Evolutionary conservation across 1,140 invertebrate genomes (phyloP), one percentile per base, ranked within the genome.

Genomic region (Procambarus clarkii): DNA sequence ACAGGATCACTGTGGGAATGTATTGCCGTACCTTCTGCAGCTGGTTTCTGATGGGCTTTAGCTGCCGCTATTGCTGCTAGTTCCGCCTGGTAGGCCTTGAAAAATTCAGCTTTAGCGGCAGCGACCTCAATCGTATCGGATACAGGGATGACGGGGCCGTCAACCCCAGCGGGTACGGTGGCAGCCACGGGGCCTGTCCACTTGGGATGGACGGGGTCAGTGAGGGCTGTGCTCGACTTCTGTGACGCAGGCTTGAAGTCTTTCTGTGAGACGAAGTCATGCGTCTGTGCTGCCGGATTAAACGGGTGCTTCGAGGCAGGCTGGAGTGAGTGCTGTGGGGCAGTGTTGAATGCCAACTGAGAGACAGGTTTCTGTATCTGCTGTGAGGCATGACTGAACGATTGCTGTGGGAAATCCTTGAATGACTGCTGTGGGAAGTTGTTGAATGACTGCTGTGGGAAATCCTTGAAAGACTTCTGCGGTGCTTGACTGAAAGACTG

Each of bases 101-200:
- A 88, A 60, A 88, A 88, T 2, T 34, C 58, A 21, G 24, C n/a
- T 45, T 60, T 58, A 46, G 87, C 87, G 21, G 34, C 69, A 4
- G 44, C n/a, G 5, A 88, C 87, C 2, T 88, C 87, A 44, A n/a
- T 3, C 13, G 87, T 88, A 60, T 81, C 60, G 34, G 24, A 44
- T n/a, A 21, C 18, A n/a, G n/a, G 69, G 24, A n/a, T 24, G 5
- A 34, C 7, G 69, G 69, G 7, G 8, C 69, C 69, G 24, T 24
- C n/a, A 1, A 74, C 69, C 5, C 69, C 24, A 64, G 87, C 87
- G 79, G 87, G 87, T 15, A 88, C 46, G 7, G 46, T 79, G n/a
- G 87, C 60, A 71, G 87, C 87, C 21, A 88, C 58, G 79, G 87
- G 87, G 3, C 87, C 87, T 15, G 15, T 54, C 87, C 87, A 88